Evolutionary conservation across 2,113 vertebrate genomes (phyloP).

Genomic region (Vanacampus margaritifer): DNA sequence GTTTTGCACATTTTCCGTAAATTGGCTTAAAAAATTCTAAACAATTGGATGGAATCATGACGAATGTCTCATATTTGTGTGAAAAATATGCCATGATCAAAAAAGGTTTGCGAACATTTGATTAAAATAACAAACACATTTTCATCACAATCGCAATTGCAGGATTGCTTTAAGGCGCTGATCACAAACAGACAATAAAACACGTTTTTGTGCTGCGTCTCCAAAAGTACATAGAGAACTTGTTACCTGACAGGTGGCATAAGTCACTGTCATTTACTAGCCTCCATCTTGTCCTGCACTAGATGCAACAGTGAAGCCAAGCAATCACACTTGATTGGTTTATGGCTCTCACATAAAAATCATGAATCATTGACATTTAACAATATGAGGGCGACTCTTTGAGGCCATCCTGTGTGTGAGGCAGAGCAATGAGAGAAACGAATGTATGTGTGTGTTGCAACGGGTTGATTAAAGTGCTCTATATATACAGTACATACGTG

Average conservation of each 20-base stretch:
- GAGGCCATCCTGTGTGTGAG: slow-evolving; percentile 15
- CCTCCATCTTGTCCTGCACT: slow-evolving; percentile 39
- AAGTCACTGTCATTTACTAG: slow-evolving; percentile 71
- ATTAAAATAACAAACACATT: background rate
- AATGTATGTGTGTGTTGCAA: slow-evolving; percentile 11
- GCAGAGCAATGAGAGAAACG: background rate
- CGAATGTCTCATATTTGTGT: too few species aligned
- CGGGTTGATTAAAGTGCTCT: slow-evolving; percentile 65
- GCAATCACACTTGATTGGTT: slow-evolving; percentile 68
- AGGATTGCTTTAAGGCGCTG: background rate
- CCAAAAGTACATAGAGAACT: slow-evolving; percentile 19
- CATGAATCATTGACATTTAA: slow-evolving; percentile 66
- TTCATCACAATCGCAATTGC: background rate
- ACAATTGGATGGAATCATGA: too few species aligned
- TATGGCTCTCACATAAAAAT: slow-evolving; percentile 71
- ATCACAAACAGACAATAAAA: slow-evolving; percentile 13
- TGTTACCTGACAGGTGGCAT: slow-evolving; percentile 11
- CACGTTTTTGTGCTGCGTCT: slow-evolving; percentile 10
- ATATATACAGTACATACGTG: slow-evolving; percentile 7
- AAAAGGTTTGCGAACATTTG: background rate
- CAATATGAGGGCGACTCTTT: slow-evolving; percentile 53
- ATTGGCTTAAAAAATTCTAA: too few species aligned
- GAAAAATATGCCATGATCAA: background rate
- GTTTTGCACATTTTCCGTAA: too few species aligned
- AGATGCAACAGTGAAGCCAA: slow-evolving; percentile 33